These are phyloP conservation scores for Muntiacus muntjak DNA, from an alignment of 2,113 vertebrate genomes.

Conservation along the genomic window DNA sequence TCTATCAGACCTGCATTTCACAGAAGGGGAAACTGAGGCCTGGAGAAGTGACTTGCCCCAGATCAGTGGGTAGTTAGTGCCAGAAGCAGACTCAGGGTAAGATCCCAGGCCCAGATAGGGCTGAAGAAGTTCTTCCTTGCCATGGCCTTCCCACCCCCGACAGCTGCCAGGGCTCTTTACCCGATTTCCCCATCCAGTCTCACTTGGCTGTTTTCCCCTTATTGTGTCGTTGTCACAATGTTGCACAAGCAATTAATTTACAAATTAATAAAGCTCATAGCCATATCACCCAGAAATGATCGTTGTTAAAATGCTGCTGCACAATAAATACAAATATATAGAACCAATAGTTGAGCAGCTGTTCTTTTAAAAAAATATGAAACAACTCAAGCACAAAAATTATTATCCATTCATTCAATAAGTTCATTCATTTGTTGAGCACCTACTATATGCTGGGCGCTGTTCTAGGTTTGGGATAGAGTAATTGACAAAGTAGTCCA, in stretches of 20 bases:
- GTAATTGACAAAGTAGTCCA: not conserved
- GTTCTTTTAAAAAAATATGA: not conserved
- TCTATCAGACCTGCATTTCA: not conserved
- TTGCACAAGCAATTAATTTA: slow-evolving; percentile 32
- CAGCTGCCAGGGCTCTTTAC: not conserved
- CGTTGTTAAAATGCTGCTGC: not conserved
- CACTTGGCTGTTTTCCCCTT: not conserved
- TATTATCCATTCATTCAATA: not conserved
- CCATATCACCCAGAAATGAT: not conserved
- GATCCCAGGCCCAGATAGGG: not conserved
- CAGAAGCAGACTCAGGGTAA: not conserved
- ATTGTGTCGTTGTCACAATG: not conserved
- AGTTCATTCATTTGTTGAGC: not conserved
- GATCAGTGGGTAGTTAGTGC: not conserved
- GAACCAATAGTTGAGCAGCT: not conserved
- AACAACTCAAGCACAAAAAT: not conserved
- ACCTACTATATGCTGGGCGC: not conserved
- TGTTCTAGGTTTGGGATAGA: not conserved
- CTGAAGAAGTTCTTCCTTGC: not conserved
- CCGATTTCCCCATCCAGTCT: slow-evolving; percentile 32
- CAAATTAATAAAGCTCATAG: not conserved
- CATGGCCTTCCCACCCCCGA: not conserved
- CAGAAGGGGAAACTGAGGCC: not conserved
- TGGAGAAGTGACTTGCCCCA: not conserved
- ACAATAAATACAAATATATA: not conserved